Evolutionary conservation across 2,113 vertebrate genomes (phyloP).

Genomic region (Myotis brandtii): DNA sequence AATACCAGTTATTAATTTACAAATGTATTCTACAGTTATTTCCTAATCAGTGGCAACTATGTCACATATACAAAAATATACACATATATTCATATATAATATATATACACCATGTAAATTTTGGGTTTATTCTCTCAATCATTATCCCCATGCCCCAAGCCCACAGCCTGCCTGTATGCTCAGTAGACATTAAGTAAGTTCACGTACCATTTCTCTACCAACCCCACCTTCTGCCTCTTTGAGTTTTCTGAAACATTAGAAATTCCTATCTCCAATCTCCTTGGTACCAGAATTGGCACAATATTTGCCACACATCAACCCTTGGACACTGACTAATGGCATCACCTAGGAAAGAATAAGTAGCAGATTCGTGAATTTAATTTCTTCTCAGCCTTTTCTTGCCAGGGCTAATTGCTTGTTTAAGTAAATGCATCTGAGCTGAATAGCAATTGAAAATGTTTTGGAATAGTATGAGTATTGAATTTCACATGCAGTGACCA

Average conservation of each 20-base stretch:
- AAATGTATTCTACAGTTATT: conserved; percentile 15
- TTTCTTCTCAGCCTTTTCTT: conserved; percentile 61
- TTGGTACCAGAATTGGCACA: conserved; percentile 49
- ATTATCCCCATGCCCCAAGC: neutral
- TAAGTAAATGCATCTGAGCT: conserved; percentile 74
- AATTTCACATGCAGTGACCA: conserved; percentile 67
- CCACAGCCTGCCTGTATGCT: neutral
- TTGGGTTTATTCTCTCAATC: neutral
- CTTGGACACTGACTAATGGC: conserved; percentile 65
- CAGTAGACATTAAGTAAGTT: conserved; percentile 38
- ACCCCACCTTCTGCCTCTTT: neutral
- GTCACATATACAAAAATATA: neutral
- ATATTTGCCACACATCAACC: conserved; percentile 27
- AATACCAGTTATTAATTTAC: neutral
- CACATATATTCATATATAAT: neutral
- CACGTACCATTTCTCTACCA: conserved; percentile 43
- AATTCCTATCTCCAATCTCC: conserved; percentile 27
- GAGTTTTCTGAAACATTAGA: conserved; percentile 42
- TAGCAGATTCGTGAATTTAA: conserved; percentile 63
- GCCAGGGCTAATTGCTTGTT: conserved; percentile 76
- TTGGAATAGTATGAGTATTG: conserved; percentile 63
- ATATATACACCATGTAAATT: neutral
- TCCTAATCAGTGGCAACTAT: neutral
- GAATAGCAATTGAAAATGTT: conserved; percentile 70
- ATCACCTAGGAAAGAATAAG: conserved; percentile 50